Evolutionary conservation across 1,140 invertebrate genomes (phyloP).

Genomic region (Pseudoatta argentina): DNA sequence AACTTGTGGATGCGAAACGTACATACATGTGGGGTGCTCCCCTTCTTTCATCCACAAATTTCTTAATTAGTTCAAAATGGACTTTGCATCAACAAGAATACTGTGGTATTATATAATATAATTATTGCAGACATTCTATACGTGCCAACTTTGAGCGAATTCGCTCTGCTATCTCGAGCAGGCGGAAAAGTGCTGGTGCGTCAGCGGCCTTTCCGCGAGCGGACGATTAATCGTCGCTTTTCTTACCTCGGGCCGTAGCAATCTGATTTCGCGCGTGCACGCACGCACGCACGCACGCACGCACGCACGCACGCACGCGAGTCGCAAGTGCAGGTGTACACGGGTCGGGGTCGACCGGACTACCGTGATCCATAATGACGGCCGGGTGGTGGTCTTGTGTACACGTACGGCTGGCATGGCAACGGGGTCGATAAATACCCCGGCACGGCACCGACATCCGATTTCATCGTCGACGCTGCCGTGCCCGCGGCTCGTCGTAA

Average conservation of each 20-base stretch:
- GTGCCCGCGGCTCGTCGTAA: constrained; percentile 53
- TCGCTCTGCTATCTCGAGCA: background rate
- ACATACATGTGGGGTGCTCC: background rate
- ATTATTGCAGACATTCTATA: background rate
- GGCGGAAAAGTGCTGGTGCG: constrained; percentile 12
- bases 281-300: constrained; percentile 3
- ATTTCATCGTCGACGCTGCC: constrained; percentile 75
- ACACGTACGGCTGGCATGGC: constrained; percentile 83
- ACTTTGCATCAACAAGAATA: background rate
- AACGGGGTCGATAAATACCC: constrained; percentile 84
- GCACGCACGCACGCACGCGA: constrained; percentile 44
- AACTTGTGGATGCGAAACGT: background rate
- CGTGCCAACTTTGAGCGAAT: background rate
- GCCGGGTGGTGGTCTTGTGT: constrained; percentile 79
- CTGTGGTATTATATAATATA: background rate
- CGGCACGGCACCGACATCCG: constrained; percentile 79
- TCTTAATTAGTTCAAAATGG: constrained; percentile 7
- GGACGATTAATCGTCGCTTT: constrained; percentile 51
- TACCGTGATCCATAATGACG: constrained; percentile 79
- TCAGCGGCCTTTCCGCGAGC: constrained; percentile 38
- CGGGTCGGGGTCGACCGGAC: constrained; percentile 50
- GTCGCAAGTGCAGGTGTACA: constrained; percentile 27
- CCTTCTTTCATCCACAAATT: background rate
- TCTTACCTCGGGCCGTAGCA: constrained; percentile 32
- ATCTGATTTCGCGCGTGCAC: constrained; percentile 63